Percentiles rank a stretch among this genome's conserved stretches.
These are phyloP conservation scores for Rana temporaria DNA, from an alignment of 2,113 vertebrate species.

Conservation along the genomic window DNA sequence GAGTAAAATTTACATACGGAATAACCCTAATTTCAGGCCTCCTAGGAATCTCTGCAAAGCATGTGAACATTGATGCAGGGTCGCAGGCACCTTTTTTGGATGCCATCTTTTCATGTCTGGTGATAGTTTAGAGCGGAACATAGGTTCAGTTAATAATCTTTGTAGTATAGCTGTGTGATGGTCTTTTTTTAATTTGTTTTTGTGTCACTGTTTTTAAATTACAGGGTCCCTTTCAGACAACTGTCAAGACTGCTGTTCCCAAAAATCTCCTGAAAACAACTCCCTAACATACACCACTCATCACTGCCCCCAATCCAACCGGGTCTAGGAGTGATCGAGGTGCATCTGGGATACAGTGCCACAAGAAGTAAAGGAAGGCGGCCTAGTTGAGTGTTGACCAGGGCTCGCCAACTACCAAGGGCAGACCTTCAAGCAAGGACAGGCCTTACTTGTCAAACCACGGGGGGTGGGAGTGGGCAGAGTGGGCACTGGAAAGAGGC, in stretches of 20 bases:
- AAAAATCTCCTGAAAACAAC: conserved; percentile 68
- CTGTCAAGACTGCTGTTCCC: conserved; percentile 65
- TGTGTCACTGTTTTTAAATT: conserved; percentile 20
- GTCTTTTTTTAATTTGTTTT: neutral
- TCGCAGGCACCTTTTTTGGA: no score
- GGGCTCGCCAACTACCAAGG: conserved; percentile 4
- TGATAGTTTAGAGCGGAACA: no score
- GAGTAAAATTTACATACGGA: no score
- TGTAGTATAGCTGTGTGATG: no score
- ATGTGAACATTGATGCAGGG: no score
- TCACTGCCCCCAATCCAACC: conserved; percentile 73
- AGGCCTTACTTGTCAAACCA: conserved; percentile 24
- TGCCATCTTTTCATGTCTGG: no score
- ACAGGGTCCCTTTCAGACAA: conserved; percentile 69
- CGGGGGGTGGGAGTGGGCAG: conserved; percentile 32
- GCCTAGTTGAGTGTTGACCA: neutral
- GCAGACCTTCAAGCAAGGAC: conserved; percentile 45
- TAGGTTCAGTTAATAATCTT: no score
- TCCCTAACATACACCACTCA: conserved; percentile 73
- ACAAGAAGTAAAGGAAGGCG: conserved; percentile 60
- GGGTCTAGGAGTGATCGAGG: conserved; percentile 70
- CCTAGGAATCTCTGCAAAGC: no score
- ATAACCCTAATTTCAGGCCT: no score
- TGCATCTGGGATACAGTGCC: conserved; percentile 65
- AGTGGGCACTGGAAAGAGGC: conserved; percentile 6